Evolutionary conservation across 2,888 invertebrate genomes (phyloP).

Genomic region (Halocaridina rubra): DNA sequence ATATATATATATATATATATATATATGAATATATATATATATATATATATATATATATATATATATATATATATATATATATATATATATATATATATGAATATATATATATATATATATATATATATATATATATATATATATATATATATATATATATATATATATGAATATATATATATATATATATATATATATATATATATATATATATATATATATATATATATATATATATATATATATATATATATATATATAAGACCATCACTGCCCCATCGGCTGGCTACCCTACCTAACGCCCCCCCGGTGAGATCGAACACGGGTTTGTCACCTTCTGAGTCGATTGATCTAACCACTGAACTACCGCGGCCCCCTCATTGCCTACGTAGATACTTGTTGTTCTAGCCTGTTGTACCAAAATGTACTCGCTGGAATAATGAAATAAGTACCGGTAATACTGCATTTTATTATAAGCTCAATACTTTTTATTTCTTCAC

Average conservation of each 20-base stretch:
- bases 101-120: not conserved
- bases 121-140: not conserved
- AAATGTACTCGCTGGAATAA: too few relatives aligned
- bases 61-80: not conserved
- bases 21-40: not conserved
- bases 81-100: not conserved
- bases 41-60: not conserved
- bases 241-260: not conserved
- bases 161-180: not conserved
- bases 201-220: not conserved
- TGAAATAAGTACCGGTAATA: too few relatives aligned
- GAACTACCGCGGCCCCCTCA: too few relatives aligned
- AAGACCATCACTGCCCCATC: too few relatives aligned
- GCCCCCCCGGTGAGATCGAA: too few relatives aligned
- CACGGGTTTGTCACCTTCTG: too few relatives aligned
- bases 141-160: not conserved
- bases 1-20: not conserved
- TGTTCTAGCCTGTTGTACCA: too few relatives aligned
- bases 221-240: not conserved
- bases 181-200: not conserved
- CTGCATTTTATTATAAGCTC: too few relatives aligned
- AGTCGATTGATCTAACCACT: too few relatives aligned
- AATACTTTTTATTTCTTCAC: too few relatives aligned
- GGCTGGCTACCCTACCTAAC: too few relatives aligned
- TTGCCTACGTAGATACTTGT: too few relatives aligned